Percentiles rank a stretch among this genome's conserved stretches.
These are phyloP conservation scores for Elephantulus edwardii DNA, from an alignment of 2,113 vertebrate species.

Conservation along the genomic window DNA sequence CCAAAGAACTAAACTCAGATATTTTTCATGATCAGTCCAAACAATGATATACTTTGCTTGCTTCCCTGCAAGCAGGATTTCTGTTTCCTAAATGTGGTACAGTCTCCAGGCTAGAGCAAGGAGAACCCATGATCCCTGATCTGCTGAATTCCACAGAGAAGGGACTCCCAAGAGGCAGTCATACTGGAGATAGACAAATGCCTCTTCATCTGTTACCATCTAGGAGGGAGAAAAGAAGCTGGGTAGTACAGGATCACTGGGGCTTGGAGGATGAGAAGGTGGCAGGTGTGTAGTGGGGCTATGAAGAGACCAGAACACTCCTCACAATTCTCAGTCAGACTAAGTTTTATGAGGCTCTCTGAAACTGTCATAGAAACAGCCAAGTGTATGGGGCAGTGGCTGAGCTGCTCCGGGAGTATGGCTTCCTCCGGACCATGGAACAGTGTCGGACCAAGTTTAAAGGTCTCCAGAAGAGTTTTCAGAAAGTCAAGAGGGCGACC, in stretches of 20 bases:
- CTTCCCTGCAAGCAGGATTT: slow-evolving; percentile 73
- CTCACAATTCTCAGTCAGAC: slow-evolving; percentile 76
- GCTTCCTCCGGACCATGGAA: slow-evolving; percentile 70
- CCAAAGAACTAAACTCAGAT: slow-evolving; percentile 47
- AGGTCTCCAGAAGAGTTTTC: slow-evolving; percentile 76
- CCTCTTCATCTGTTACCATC: slow-evolving; percentile 52
- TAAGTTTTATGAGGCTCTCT: slow-evolving; percentile 74
- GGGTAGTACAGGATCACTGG: slow-evolving; percentile 68
- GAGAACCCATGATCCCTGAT: slow-evolving; percentile 60
- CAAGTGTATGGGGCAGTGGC: slow-evolving; percentile 75
- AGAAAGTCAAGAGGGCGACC: slow-evolving; percentile 74
- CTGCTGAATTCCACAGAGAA: slow-evolving; percentile 61
- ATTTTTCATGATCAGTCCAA: slow-evolving; percentile 50
- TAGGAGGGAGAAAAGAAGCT: slow-evolving; percentile 62
- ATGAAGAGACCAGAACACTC: slow-evolving; percentile 74
- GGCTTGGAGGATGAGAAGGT: slow-evolving; percentile 74
- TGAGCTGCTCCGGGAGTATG: slow-evolving; percentile 67
- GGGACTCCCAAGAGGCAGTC: slow-evolving; percentile 56
- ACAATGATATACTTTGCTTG: slow-evolving; percentile 67
- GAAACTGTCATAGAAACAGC: slow-evolving; percentile 75
- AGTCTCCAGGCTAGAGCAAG: slow-evolving; percentile 61
- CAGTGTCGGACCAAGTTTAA: slow-evolving; percentile 78
- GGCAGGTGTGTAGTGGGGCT: slow-evolving; percentile 74
- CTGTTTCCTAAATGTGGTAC: slow-evolving; percentile 65
- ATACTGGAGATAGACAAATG: slow-evolving; percentile 41